Evolutionary conservation across 1,140 invertebrate species (phyloP).

Genomic region (Achatina immaculata): DNA sequence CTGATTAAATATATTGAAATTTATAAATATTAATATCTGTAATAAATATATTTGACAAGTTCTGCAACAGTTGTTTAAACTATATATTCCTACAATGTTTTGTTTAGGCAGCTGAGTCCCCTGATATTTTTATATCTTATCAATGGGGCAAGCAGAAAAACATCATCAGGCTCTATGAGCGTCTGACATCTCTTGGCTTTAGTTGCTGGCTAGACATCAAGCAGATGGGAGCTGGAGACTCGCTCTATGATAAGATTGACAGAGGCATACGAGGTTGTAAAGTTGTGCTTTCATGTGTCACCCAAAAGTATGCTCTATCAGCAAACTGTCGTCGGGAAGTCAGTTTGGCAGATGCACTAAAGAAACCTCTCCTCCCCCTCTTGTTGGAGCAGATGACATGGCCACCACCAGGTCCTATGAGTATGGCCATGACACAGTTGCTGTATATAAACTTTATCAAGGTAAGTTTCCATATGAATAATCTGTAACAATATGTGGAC

Average conservation of each 20-base stretch:
- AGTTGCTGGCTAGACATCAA: constrained; percentile 69
- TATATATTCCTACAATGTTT: too few relatives aligned
- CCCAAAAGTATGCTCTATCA: constrained; percentile 66
- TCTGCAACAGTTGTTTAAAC: too few relatives aligned
- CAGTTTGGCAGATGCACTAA: constrained; percentile 63
- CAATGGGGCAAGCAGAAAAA: constrained; percentile 68
- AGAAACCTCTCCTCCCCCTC: constrained; percentile 66
- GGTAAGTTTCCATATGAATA: neutral
- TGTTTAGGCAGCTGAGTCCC: constrained; percentile 10
- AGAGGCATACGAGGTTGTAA: constrained; percentile 62
- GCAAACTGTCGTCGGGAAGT: constrained; percentile 66
- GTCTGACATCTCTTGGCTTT: constrained; percentile 55
- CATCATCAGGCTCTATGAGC: constrained; percentile 57
- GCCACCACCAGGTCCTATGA: constrained; percentile 68
- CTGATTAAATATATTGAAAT: too few relatives aligned
- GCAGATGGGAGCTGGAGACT: constrained; percentile 70
- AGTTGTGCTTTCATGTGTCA: constrained; percentile 64
- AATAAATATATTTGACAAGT: too few relatives aligned
- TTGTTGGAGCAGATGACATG: constrained; percentile 63
- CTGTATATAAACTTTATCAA: constrained; percentile 59
- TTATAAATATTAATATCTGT: too few relatives aligned
- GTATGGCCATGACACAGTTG: constrained; percentile 64
- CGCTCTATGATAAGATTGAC: constrained; percentile 69
- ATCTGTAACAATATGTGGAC: neutral
- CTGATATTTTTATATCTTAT: constrained; percentile 57